phyloP scores from a whole-genome alignment of 2,888 invertebrate species.

The Augiades crinisus region DNA sequence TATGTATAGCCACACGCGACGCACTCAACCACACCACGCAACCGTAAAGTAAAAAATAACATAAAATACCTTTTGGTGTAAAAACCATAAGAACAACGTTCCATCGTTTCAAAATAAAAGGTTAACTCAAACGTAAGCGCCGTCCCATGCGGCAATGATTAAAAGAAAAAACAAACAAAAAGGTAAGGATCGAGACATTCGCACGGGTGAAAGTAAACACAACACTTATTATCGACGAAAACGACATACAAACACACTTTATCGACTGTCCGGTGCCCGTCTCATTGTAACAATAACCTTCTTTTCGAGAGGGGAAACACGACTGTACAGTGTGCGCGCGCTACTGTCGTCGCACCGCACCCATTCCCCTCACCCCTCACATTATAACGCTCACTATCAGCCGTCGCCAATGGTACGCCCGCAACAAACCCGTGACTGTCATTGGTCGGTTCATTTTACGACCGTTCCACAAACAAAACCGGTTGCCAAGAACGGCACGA shows the following conservation, averaged over 20 bases:
- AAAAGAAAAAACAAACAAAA: conserved; percentile 74
- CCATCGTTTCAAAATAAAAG: conserved; percentile 85
- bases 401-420: conserved; percentile 72
- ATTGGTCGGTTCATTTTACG: conserved; percentile 67
- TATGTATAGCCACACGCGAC: conserved; percentile 63
- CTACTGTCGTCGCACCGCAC: conserved; percentile 60
- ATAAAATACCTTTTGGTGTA: conserved; percentile 90
- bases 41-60: conserved; percentile 77
- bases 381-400: conserved; percentile 52
- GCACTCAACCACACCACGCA: conserved; percentile 69
- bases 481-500: conserved; percentile 71
- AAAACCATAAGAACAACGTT: conserved; percentile 90
- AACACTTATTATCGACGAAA: conserved; percentile 80
- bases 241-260: conserved; percentile 82
- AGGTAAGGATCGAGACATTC: conserved; percentile 78
- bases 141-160: conserved; percentile 77
- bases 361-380: conserved; percentile 57
- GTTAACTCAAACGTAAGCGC: conserved; percentile 79
- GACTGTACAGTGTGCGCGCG: conserved; percentile 58
- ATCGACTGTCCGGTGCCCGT: conserved; percentile 76
- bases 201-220: conserved; percentile 81
- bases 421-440: conserved; percentile 45
- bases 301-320: conserved; percentile 74
- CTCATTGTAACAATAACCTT: conserved; percentile 77
- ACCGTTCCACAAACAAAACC: conserved; percentile 76